A percentile compares a stretch with the other conserved stretches of the same genome.
phyloP scores from a whole-genome alignment of 2,797 vertebrate species.

The Centroberyx gerrardi region DNA sequence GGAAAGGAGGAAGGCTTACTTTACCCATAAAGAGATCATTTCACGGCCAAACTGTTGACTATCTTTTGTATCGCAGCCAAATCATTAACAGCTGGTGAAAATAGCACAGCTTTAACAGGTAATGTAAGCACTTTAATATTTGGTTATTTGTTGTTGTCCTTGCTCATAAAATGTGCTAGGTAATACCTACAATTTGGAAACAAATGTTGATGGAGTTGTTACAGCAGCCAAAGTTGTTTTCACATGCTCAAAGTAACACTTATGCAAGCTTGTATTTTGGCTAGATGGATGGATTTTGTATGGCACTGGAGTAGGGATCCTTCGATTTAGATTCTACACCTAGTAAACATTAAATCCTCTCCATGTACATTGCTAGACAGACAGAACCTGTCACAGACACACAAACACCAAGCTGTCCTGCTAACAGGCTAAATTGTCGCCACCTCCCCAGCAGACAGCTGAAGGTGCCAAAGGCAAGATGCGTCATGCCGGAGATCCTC shows the following conservation, averaged over 20 bases:
- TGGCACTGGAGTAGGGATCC: constrained; percentile 8
- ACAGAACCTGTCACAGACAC: background rate
- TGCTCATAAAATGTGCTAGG: background rate
- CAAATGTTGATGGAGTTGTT: background rate
- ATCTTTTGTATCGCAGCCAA: constrained; percentile 44
- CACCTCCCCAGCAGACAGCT: constrained; percentile 14
- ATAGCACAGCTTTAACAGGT: constrained; percentile 16
- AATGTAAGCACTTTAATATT: constrained; percentile 28
- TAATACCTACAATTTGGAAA: background rate
- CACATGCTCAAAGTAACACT: background rate
- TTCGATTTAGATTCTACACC: constrained; percentile 17
- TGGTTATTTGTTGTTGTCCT: constrained; percentile 37
- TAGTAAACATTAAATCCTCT: background rate
- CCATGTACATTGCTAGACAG: constrained; percentile 22
- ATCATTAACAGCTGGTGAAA: constrained; percentile 59
- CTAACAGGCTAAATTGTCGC: constrained; percentile 23
- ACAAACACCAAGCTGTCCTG: constrained; percentile 13
- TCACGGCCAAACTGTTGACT: constrained; percentile 66
- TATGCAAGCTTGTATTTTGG: no score
- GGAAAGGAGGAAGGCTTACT: constrained; percentile 52
- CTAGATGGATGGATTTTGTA: no score
- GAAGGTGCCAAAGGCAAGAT: constrained; percentile 30
- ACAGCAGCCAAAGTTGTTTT: no score
- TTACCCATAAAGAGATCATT: constrained; percentile 67
- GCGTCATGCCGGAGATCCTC: constrained; percentile 16